A percentile compares a stretch with the other conserved stretches of the same genome.
Evolutionary conservation across 2,888 invertebrate genomes (phyloP).

Genomic region (Taphrorychus bicolor): DNA sequence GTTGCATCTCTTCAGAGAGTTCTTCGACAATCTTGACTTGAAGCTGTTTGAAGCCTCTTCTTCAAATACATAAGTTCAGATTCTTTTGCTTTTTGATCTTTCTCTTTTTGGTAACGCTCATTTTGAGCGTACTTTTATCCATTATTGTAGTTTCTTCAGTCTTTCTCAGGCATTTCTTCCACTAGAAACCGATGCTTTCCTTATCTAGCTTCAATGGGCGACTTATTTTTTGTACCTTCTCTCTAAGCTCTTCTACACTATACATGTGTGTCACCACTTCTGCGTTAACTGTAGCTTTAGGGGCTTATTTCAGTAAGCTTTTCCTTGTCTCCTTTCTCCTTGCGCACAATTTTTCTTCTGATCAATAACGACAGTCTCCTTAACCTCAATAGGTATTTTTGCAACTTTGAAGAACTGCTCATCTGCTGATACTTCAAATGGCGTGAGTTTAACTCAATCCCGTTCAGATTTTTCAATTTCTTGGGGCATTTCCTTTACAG

Average conservation of each 20-base stretch:
- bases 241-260: slow-evolving; percentile 51
- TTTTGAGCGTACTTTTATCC: slow-evolving; percentile 40
- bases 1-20: slow-evolving; percentile 51
- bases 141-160: slow-evolving; percentile 45
- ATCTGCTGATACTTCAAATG: slow-evolving; percentile 4
- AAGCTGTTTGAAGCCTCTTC: slow-evolving; percentile 39
- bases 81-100: slow-evolving; percentile 48
- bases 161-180: slow-evolving; percentile 45
- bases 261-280: slow-evolving; percentile 51
- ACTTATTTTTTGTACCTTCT: slow-evolving; percentile 50
- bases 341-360: slow-evolving; percentile 50
- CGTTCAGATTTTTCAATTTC: neutral
- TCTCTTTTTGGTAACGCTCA: slow-evolving; percentile 46
- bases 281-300: slow-evolving; percentile 51
- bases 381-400: slow-evolving; percentile 47
- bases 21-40: slow-evolving; percentile 45
- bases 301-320: slow-evolving; percentile 52
- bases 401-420: slow-evolving; percentile 41
- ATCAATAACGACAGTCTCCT: slow-evolving; percentile 44
- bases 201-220: slow-evolving; percentile 53
- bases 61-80: slow-evolving; percentile 48
- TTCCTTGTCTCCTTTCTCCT: slow-evolving; percentile 50
- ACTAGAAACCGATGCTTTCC: slow-evolving; percentile 52
- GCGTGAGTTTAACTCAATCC: slow-evolving; percentile 39
- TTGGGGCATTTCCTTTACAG: neutral